Base-by-base conservation (phyloP, 2,797 vertebrate genomes). In the Coreius guichenoti region DNA sequence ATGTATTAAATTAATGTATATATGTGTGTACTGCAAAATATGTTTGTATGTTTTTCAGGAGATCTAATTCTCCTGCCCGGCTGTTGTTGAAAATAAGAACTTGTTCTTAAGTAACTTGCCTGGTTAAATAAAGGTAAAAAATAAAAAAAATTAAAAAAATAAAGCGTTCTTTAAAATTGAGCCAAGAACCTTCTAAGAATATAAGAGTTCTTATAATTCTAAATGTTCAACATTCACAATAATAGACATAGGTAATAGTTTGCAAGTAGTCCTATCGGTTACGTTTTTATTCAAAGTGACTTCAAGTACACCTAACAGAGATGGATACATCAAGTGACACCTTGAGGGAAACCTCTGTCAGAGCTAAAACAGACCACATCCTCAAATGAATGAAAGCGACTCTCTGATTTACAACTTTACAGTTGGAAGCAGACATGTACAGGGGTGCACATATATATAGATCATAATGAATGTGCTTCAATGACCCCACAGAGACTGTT, bases 391-490 rank as follows among this genome's bases (percentile, higher is more conserved):
- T 3, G 58, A 79, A 65, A 49, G 26, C 8, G 19, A 19, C 7
- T 16, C 39, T 26, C n/a, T 61, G 36, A 73, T 73, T 82, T 31
- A 31, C 4, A 74, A 2, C 81, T 74, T 56, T 56, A 5, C 54
- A 73, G 31, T 23, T 47, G 26, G 5, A 74, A 13, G 26, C 16
- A 36, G 11, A 72, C 33, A 14, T 68, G 54, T 17, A 4, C n/a
- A 61, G 51, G 16, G 23, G 11, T 43, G 17, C 16, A 51, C 29
- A 14, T 68, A 56, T 39, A 45, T 23, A 72, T 5, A 72, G n/a
- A 17, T 70, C 12, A 72, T 69, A 72, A 79, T 58, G 61, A 56
- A 81, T 81, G 58, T 11, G 39, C 29, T 43, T 43, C 76, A 69
- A 33, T 47, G 70, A 39, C 29, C 49, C 47, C 36, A 36, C 36